A percentile compares a stretch with the other conserved stretches of the same genome.
Conservation (phyloP, 2,797 vertebrate genomes). For the Kryptopterus vitreolus region DNA sequence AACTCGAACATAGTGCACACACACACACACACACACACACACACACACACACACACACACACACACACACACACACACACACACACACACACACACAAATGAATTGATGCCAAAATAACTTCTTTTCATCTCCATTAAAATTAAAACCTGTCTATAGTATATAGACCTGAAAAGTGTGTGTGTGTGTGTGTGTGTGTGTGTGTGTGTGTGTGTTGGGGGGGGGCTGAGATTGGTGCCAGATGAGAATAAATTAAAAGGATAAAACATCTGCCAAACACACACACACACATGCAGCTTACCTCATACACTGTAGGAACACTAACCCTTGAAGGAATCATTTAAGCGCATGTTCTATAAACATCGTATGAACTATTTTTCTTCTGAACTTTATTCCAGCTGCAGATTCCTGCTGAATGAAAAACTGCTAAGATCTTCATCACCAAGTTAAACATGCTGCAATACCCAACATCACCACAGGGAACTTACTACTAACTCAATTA, state of each 20-base stretch:
- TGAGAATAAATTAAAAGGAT: too few species aligned
- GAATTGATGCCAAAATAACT: not conserved
- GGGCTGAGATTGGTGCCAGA: not conserved
- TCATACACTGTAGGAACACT: not conserved
- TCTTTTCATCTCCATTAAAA: not conserved
- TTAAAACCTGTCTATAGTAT: not conserved
- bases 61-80: conserved; percentile 5
- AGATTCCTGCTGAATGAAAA: not conserved
- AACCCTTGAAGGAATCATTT: not conserved
- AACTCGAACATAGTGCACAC: not conserved
- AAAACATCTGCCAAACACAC: too few species aligned
- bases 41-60: not conserved
- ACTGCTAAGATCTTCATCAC: not conserved
- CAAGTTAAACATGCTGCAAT: not conserved
- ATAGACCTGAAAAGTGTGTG: not conserved
- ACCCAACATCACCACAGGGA: not conserved
- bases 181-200: not conserved
- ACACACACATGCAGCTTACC: conserved; percentile 9
- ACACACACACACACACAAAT: conserved; percentile 19
- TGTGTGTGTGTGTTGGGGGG: not conserved
- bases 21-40: not conserved
- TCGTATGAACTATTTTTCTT: not conserved
- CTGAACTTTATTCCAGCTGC: not conserved
- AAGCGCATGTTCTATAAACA: not conserved
- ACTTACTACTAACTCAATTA: not conserved